phyloP scores from a whole-genome alignment of 2,888 invertebrate species.

The Anagyrus pseudococci region DNA sequence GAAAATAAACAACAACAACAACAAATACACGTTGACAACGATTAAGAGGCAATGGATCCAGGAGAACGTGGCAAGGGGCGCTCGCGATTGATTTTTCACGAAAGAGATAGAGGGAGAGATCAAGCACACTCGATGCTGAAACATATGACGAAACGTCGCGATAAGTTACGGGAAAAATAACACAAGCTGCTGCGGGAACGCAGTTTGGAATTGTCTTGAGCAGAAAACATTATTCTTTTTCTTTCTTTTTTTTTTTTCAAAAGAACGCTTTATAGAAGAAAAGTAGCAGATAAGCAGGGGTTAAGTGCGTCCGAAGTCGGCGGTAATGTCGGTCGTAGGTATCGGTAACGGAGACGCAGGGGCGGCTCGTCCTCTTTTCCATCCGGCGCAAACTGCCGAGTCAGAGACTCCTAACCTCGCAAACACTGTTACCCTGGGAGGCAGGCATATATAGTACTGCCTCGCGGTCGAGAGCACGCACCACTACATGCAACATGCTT shows the following conservation, averaged over 20 bases:
- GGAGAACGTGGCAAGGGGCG: too few species aligned
- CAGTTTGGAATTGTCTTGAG: too few species aligned
- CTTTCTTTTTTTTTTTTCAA: not conserved
- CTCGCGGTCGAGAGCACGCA: not conserved
- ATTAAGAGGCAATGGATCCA: not conserved
- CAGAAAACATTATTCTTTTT: too few species aligned
- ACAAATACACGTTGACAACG: not conserved
- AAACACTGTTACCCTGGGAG: too few species aligned
- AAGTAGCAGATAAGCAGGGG: not conserved
- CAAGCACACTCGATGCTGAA: not conserved
- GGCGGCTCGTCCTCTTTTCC: not conserved
- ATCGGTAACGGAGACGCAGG: not conserved
- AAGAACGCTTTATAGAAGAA: not conserved
- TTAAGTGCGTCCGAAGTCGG: too few species aligned
- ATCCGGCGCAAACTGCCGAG: slow-evolving; percentile 27
- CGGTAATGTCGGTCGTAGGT: too few species aligned
- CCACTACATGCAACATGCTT: not conserved
- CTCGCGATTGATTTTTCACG: not conserved
- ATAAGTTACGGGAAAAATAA: too few species aligned
- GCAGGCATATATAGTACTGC: too few species aligned
- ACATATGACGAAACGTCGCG: too few species aligned
- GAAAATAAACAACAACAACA: not conserved
- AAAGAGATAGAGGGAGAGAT: too few species aligned
- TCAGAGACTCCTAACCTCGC: slow-evolving; percentile 40
- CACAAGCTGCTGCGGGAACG: too few species aligned